phyloP scores from a whole-genome alignment of 2,888 invertebrate species.

The Phoenoteleia sp. region DNA sequence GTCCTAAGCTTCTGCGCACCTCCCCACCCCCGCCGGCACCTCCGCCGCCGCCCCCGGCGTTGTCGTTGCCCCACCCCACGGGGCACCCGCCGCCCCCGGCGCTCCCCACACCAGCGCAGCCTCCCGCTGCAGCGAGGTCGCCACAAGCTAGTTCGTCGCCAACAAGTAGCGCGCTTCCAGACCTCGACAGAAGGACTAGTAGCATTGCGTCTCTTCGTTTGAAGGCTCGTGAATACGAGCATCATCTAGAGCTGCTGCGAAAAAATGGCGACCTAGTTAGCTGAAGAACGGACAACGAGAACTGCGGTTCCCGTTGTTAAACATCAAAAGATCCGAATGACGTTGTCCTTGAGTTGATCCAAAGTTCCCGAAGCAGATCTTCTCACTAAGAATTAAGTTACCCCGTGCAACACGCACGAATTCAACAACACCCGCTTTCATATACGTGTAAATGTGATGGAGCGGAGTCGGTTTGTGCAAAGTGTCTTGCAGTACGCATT shows the following conservation, averaged over 20 bases:
- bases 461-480: not conserved
- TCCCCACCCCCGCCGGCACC: slow-evolving; percentile 85
- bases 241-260: slow-evolving; percentile 93
- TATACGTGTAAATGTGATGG: slow-evolving; percentile 1
- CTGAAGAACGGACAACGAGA: slow-evolving; percentile 87
- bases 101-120: slow-evolving; percentile 80
- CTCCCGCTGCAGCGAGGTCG: slow-evolving; percentile 73
- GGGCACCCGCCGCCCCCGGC: slow-evolving; percentile 87
- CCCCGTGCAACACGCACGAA: slow-evolving; percentile 45
- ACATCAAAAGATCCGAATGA: not conserved
- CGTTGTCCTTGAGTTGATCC: slow-evolving; percentile 33
- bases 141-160: slow-evolving; percentile 81
- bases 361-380: slow-evolving; percentile 43
- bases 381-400: slow-evolving; percentile 22
- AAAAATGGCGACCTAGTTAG: slow-evolving; percentile 94
- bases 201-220: slow-evolving; percentile 95
- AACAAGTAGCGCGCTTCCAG: slow-evolving; percentile 87
- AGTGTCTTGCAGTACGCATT: too few relatives aligned
- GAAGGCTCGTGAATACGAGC: slow-evolving; percentile 96
- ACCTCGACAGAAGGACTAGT: slow-evolving; percentile 94
- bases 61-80: slow-evolving; percentile 73
- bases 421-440: slow-evolving; percentile 15
- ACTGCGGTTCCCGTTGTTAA: slow-evolving; percentile 18
- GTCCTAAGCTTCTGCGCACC: slow-evolving; percentile 86
- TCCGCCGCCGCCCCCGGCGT: slow-evolving; percentile 87